These are phyloP conservation scores for Thaleichthys pacificus DNA, from an alignment of 2,797 vertebrate genomes.

Conservation along the genomic window DNA sequence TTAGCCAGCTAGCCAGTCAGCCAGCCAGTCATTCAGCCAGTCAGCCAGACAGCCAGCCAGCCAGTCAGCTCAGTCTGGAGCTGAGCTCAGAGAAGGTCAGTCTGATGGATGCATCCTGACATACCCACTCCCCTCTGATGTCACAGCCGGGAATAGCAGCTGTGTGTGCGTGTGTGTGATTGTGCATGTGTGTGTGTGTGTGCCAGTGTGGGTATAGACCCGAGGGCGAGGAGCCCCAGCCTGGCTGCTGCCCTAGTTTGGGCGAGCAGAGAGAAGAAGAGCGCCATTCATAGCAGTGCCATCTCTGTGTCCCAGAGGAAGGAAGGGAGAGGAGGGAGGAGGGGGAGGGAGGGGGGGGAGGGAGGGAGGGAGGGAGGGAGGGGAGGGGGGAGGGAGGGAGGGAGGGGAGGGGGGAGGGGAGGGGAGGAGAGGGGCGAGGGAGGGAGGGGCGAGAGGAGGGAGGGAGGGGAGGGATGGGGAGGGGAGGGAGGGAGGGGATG, in stretches of 20 bases:
- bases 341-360: background rate
- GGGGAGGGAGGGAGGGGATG: too few relatives aligned
- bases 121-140: slow-evolving; percentile 71
- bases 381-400: too few relatives aligned
- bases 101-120: slow-evolving; percentile 78
- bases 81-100: slow-evolving; percentile 74
- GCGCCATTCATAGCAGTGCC: background rate
- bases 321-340: background rate
- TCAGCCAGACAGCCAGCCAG: background rate
- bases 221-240: too few relatives aligned
- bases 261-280: too few relatives aligned
- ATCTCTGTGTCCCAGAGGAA: background rate
- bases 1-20: too few relatives aligned
- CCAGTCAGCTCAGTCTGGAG: slow-evolving; percentile 55
- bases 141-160: slow-evolving; percentile 58
- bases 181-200: slow-evolving; percentile 40
- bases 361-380: too few relatives aligned
- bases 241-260: too few relatives aligned
- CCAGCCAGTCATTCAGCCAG: too few relatives aligned
- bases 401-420: too few relatives aligned
- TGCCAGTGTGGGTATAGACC: slow-evolving; percentile 9
- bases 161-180: slow-evolving; percentile 42
- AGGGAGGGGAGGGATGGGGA: background rate
- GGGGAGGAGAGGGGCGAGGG: too few relatives aligned
- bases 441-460: too few relatives aligned